Evolutionary conservation across 30 jellyfish, hydroid and myxozoan genomes (phyloP).

Genomic region (Turritopsis rubra): DNA sequence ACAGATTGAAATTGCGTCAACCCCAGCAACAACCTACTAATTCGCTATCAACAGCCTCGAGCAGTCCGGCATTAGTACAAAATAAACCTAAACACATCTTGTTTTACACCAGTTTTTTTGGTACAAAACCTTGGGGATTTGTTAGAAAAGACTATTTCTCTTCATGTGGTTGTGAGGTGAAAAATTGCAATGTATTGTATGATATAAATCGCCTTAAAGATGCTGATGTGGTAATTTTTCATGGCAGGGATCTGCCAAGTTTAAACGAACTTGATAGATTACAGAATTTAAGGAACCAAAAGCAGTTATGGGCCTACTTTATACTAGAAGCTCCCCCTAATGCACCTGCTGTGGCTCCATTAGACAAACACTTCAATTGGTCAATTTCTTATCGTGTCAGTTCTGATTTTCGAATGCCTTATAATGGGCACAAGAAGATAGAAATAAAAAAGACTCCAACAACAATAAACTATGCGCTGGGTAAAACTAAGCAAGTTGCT

Average conservation of each 20-base stretch:
- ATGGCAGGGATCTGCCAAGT: slow-evolving; percentile 13
- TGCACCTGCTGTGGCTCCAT: not conserved
- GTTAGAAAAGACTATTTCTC: not conserved
- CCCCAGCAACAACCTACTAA: not conserved
- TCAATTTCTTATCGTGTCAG: slow-evolving; percentile 60
- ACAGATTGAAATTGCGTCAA: not conserved
- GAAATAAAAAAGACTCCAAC: too few species aligned
- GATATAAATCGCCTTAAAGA: not conserved
- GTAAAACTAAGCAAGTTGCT: slow-evolving; percentile 47
- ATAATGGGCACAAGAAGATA: slow-evolving; percentile 19
- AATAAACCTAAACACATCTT: too few species aligned
- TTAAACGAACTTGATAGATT: not conserved
- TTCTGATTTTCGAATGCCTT: slow-evolving; percentile 77
- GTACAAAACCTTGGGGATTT: not conserved
- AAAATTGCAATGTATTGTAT: slow-evolving; percentile 2
- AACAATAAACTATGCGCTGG: slow-evolving; percentile 29
- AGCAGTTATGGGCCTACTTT: not conserved
- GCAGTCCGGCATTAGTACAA: too few species aligned
- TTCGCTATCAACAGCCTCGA: too few species aligned
- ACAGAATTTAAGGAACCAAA: not conserved
- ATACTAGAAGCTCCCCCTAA: slow-evolving; percentile 3
- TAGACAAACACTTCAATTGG: slow-evolving; percentile 64
- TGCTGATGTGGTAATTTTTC: slow-evolving; percentile 1
- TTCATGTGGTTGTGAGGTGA: slow-evolving; percentile 8
- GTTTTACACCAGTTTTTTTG: not conserved